A percentile compares a stretch with the other conserved stretches of the same genome.
Evolutionary conservation across 2,113 vertebrate species (phyloP).

Genomic region (Mohoua ochrocephala): DNA sequence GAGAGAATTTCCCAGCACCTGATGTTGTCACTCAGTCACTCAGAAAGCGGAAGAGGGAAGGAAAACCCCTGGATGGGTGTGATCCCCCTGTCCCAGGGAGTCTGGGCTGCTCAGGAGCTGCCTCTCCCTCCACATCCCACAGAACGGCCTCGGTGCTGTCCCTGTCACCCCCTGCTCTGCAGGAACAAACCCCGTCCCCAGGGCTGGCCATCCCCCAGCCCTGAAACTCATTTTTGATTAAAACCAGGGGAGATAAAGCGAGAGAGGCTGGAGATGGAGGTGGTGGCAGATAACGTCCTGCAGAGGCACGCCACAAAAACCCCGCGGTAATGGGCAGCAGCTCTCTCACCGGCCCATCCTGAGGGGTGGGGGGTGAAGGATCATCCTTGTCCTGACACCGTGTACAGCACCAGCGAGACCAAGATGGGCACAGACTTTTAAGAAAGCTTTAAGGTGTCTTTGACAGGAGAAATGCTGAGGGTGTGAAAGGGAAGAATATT

Average conservation of each 20-base stretch:
- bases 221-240: background rate
- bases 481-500: background rate
- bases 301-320: background rate
- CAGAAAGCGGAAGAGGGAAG: background rate
- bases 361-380: background rate
- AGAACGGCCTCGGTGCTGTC: rapidly evolving
- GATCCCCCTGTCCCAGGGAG: background rate
- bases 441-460: background rate
- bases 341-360: background rate
- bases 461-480: background rate
- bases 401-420: background rate
- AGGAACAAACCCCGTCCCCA: background rate
- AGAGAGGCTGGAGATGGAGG: background rate
- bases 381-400: background rate
- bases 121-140: rapidly evolving
- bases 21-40: background rate
- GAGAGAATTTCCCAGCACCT: background rate
- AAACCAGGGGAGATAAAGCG: background rate
- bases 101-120: background rate
- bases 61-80: background rate
- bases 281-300: background rate
- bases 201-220: background rate
- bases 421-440: rapidly evolving
- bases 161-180: background rate
- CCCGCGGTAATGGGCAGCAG: background rate